Percentiles rank a stretch among this genome's conserved stretches.
Conservation (phyloP, 2,113 vertebrate species). For the Catharus fuscescens region DNA sequence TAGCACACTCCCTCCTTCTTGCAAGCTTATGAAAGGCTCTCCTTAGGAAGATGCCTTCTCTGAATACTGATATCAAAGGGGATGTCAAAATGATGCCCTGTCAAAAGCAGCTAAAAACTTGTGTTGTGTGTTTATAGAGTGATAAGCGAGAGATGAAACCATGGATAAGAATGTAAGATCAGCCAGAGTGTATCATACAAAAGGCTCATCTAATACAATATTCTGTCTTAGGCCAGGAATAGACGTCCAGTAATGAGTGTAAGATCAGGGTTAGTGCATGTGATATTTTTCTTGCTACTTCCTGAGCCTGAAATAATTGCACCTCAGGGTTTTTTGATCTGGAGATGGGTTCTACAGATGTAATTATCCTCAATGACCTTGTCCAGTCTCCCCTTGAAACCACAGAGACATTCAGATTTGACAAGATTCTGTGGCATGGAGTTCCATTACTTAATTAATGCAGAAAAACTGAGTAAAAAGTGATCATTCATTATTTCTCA, state of each 20-base stretch:
- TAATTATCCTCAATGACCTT: conserved; percentile 52
- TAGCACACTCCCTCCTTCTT: not conserved
- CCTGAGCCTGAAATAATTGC: conserved; percentile 16
- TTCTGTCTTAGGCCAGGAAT: not conserved
- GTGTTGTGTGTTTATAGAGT: not conserved
- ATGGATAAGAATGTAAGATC: not conserved
- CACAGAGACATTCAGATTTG: not conserved
- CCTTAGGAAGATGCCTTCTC: not conserved
- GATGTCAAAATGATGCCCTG: not conserved
- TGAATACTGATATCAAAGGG: not conserved
- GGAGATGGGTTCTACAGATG: conserved; percentile 4
- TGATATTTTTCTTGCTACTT: not conserved
- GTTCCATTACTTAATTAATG: conserved; percentile 25
- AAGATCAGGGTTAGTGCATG: not conserved
- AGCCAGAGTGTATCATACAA: not conserved
- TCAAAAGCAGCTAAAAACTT: not conserved
- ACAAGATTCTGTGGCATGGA: not conserved
- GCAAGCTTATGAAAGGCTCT: not conserved
- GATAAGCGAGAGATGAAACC: not conserved
- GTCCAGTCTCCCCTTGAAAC: conserved; percentile 16
- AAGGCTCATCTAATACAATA: not conserved
- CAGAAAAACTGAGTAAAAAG: not conserved
- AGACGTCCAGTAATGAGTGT: not conserved
- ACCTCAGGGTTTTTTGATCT: conserved; percentile 3
- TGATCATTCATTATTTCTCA: conserved; percentile 29